Percentiles rank a stretch among this genome's conserved stretches.
These are phyloP conservation scores for Allolobophora icterica DNA, from an alignment of 2,888 invertebrate genomes.

Conservation along the genomic window DNA sequence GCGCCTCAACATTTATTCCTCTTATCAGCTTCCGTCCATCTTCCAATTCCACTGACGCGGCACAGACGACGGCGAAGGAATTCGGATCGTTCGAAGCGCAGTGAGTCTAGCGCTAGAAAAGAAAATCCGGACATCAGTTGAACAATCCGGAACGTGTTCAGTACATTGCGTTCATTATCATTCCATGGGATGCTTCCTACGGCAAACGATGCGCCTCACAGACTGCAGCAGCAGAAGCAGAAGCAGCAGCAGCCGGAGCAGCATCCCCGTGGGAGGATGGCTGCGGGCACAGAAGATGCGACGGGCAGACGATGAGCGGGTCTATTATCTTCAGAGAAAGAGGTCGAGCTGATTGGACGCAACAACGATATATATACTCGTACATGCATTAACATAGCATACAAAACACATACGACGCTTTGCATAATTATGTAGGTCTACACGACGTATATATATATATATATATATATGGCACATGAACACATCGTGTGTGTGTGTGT, in stretches of 20 bases:
- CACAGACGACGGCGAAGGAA: not conserved
- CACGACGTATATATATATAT: too few species aligned
- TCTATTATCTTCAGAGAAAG: conserved; percentile 18
- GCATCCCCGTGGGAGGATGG: not conserved
- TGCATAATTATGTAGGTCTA: not conserved
- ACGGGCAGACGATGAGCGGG: not conserved
- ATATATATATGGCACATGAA: not conserved
- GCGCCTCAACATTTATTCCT: not conserved
- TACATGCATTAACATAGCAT: not conserved
- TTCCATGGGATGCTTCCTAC: not conserved
- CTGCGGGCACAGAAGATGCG: conserved; percentile 6
- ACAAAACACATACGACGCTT: not conserved
- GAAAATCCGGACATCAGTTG: not conserved
- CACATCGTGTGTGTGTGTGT: not conserved
- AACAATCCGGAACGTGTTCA: not conserved
- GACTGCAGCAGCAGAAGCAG: conserved; percentile 12
- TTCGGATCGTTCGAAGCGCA: not conserved
- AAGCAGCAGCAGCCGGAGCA: not conserved
- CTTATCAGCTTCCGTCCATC: not conserved
- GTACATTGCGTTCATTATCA: conserved; percentile 10
- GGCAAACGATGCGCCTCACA: not conserved
- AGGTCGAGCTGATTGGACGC: conserved; percentile 28
- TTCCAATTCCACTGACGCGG: too few species aligned
- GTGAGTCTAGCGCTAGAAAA: not conserved
- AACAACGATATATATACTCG: not conserved